Base-by-base conservation (phyloP, 2,113 vertebrate species). In the Alligator sinensis region DNA sequence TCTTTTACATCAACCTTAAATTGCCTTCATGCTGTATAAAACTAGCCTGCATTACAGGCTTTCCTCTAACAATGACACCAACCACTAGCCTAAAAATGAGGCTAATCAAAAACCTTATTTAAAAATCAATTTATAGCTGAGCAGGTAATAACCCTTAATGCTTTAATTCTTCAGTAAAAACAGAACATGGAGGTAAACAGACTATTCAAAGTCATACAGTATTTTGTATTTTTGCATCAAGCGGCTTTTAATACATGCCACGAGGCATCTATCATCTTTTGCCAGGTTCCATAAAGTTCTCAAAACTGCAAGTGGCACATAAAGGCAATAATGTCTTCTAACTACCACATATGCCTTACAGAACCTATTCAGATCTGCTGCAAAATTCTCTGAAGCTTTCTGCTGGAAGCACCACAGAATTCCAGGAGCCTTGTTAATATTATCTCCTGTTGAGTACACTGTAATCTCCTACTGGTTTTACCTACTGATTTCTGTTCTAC, bases 401-500 rank as follows among this genome's bases (percentile, higher is more conserved):
- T 77, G 22, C 28, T 0, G 75, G 64, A 25, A 88, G 79, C 68
- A 58, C 0, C 19, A 4, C 28, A 30, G 61, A 88, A 82, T 13
- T n/a, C 58, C 72, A 9, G 55, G 58, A 66, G 66, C 66, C 25
- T 13, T 57, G 16, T 0, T 13, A 54, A 1, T 18, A 5, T 7
- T 27, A 0, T 9, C 22, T 27, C 54, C 70, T 7, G 18, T 1
- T 0, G 27, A 54, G 70, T 0, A 5, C 15, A 21, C 1, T 59
- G 4, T 28, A 79, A 30, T 0, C 70, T 63, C 55, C 74, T 19
- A 2, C 4, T 54, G 63, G 55, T 8, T 87, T 58, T 38, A 70
- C 11, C 27, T 60, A 54, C 64, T n/a, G 0, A n/a, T 24, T 82
- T 38, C 18, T 61, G 19, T 74, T 75, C 79, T 85, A 66, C 61